Conservation (phyloP, 2,888 invertebrate species). For the Bursaphelenchus okinawaensis region DNA sequence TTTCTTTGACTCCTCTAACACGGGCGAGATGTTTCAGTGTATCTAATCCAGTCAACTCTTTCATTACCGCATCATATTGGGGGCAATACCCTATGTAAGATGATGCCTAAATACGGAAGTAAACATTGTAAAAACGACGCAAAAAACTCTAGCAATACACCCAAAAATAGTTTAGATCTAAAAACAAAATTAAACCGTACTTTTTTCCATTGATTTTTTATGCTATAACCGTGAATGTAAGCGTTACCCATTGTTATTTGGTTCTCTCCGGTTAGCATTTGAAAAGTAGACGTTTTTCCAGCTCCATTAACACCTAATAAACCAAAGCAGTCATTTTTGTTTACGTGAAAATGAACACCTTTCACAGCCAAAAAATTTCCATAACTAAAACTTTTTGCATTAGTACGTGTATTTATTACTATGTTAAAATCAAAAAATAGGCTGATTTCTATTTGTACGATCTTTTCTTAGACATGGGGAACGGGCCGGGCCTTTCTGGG, state of each 20-base stretch:
- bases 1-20: constrained; percentile 65
- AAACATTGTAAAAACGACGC: not conserved
- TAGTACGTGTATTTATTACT: no score
- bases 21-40: constrained; percentile 67
- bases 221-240: constrained; percentile 39
- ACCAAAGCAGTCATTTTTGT: constrained; percentile 43
- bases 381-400: constrained; percentile 31
- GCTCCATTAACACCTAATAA: constrained; percentile 51
- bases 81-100: constrained; percentile 68
- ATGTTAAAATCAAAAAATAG: no score
- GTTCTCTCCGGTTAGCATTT: constrained; percentile 47
- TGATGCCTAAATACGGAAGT: constrained; percentile 11
- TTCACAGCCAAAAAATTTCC: constrained; percentile 47
- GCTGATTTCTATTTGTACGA: no score
- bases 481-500: no score
- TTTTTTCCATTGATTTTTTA: constrained; percentile 41
- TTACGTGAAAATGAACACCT: constrained; percentile 46
- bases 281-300: constrained; percentile 53
- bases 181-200: constrained; percentile 18
- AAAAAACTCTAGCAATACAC: not conserved
- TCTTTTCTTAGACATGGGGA: no score
- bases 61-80: constrained; percentile 71
- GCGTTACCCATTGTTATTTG: constrained; percentile 42
- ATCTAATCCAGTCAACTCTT: constrained; percentile 70
- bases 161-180: not conserved